These are phyloP conservation scores for Jacana jacana DNA, from an alignment of 2,113 vertebrate genomes.

Conservation along the genomic window DNA sequence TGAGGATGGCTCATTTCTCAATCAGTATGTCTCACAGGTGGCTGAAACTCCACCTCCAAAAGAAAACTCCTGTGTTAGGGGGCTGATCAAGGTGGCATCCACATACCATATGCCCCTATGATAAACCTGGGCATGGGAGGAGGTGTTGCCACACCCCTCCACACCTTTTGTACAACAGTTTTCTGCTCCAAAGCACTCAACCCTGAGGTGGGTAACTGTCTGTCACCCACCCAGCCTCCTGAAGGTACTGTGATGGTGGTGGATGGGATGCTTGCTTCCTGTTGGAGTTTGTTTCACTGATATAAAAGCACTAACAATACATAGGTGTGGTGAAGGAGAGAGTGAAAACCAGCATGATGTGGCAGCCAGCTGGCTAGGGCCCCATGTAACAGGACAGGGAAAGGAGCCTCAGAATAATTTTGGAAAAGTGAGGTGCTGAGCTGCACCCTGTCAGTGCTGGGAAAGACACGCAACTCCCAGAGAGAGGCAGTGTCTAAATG, in stretches of 20 bases:
- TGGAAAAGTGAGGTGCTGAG: background rate
- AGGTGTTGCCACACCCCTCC: background rate
- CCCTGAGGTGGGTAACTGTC: background rate
- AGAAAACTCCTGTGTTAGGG: accelerated
- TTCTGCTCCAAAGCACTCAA: background rate
- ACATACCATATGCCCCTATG: accelerated
- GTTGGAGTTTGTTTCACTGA: background rate
- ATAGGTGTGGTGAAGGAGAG: background rate
- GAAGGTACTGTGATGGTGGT: background rate
- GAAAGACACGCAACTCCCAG: background rate
- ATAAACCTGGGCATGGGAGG: background rate
- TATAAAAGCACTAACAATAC: background rate
- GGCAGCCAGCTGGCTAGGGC: background rate
- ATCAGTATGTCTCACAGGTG: background rate
- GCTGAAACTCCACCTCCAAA: background rate
- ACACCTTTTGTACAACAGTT: background rate
- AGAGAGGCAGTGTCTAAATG: background rate
- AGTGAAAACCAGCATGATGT: background rate
- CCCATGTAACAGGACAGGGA: accelerated
- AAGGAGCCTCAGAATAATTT: background rate
- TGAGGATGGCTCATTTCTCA: background rate
- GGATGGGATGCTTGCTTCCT: background rate
- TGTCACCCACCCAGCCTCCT: background rate
- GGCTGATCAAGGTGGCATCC: background rate
- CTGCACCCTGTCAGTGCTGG: accelerated